Evolutionary conservation across 1,140 invertebrate genomes (phyloP).

Genomic region (Diprion similis): DNA sequence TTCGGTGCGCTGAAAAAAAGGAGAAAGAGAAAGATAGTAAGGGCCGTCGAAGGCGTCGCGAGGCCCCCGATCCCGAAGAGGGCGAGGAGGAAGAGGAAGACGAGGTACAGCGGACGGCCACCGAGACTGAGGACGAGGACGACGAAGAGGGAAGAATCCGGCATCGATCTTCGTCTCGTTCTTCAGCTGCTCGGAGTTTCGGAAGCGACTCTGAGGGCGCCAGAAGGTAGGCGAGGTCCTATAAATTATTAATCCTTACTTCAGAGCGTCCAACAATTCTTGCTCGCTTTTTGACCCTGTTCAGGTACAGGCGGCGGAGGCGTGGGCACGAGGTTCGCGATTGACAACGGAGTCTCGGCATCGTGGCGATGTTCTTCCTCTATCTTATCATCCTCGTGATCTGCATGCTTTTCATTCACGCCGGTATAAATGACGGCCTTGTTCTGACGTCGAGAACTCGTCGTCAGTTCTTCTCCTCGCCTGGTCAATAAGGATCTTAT

Average conservation of each 20-base stretch:
- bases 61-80: not conserved
- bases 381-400: conserved; percentile 65
- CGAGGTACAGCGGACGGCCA: conserved; percentile 33
- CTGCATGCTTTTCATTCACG: conserved; percentile 65
- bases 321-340: conserved; percentile 51
- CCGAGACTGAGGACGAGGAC: conserved; percentile 37
- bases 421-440: conserved; percentile 62
- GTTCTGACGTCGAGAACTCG: conserved; percentile 44
- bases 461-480: not conserved
- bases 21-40: not conserved
- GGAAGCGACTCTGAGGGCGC: conserved; percentile 6
- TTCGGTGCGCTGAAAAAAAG: not conserved
- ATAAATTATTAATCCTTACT: not conserved
- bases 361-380: conserved; percentile 65
- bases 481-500: no score
- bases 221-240: not conserved
- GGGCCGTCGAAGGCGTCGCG: not conserved
- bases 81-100: conserved; percentile 24
- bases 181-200: not conserved
- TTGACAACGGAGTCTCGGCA: conserved; percentile 67
- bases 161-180: not conserved
- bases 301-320: conserved; percentile 45
- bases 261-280: not conserved
- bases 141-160: not conserved
- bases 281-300: conserved; percentile 10